Evolutionary conservation across 2,797 vertebrate genomes (phyloP), one percentile per base, ranked within the genome.

Genomic region (Poecile montanus): DNA sequence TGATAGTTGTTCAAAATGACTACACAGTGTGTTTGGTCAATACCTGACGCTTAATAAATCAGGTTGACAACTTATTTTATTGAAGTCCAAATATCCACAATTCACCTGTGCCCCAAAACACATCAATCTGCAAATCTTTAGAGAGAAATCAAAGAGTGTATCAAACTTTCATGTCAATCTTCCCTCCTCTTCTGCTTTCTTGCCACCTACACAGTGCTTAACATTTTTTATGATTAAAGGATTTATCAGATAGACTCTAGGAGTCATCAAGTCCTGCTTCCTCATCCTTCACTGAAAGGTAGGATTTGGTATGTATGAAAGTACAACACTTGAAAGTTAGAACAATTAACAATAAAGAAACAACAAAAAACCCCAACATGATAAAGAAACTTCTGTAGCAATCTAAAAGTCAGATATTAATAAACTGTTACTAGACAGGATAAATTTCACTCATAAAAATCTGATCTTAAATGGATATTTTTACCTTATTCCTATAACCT

Each of bases 341-440:
- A 60, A 47, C 5, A 76, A 30, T 21, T 72, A 80, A 66, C 23
- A 63, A 75, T 16, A 60, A 70, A 57, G 50, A 53, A 53, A 47
- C 7, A 34, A 1, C 1, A 9, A 42, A 45, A 22, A 34, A 36
- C 13, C 18, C 25, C 29, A 30, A 7, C 4, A 9, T 2, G 18
- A n/a, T 36, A 62, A 78, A 68, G 22, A 78, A 61, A 70, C 54
- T 68, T 40, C 25, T 68, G 3, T 18, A 60, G 18, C 22, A 73
- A 63, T 45, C 18, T 73, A 21, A 70, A 85, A 80, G 21, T 74
- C 32, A 71, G 40, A 51, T 11, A 53, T 7, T 60, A 76, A 82
- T 66, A 75, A 72, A 27, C 10, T 61, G 27, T 26, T 81, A 47
- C 20, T 38, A 71, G 12, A 34, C 1, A 3, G 27, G 25, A 67